Conservation (phyloP, 92 coral and sea anemone genomes). For the Diadumene lineata region DNA sequence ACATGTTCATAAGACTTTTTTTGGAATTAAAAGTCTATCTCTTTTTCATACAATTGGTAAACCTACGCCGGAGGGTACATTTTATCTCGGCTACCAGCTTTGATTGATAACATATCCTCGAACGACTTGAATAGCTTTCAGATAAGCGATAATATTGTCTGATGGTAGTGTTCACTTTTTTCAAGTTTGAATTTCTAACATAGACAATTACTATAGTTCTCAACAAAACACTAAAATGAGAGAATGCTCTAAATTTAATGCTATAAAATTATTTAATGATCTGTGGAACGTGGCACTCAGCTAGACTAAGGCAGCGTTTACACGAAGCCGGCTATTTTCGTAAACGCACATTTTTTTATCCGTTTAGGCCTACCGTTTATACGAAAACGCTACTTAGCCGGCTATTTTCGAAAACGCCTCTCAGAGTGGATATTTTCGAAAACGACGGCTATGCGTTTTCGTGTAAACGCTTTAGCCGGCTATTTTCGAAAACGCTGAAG, state of each 20-base stretch:
- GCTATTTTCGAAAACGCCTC: too few relatives aligned
- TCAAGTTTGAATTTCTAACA: constrained; percentile 31
- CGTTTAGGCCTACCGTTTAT: too few relatives aligned
- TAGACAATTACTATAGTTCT: neutral
- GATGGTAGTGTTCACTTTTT: constrained; percentile 50
- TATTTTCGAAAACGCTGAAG: too few relatives aligned
- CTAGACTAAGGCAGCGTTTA: too few relatives aligned
- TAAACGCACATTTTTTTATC: too few relatives aligned
- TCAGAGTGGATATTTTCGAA: too few relatives aligned
- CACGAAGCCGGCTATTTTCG: too few relatives aligned
- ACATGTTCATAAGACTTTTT: constrained; percentile 31
- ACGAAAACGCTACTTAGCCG: too few relatives aligned
- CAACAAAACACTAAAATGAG: neutral
- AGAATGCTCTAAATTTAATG: neutral
- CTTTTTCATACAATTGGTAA: constrained; percentile 45
- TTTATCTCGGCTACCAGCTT: constrained; percentile 38
- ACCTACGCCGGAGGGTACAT: constrained; percentile 56
- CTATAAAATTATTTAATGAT: neutral
- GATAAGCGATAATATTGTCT: constrained; percentile 30
- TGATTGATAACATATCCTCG: constrained; percentile 41
- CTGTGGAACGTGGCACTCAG: neutral
- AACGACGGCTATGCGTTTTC: too few relatives aligned
- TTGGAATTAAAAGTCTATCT: constrained; percentile 23
- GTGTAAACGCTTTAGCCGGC: too few relatives aligned
- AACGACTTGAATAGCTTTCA: constrained; percentile 21